Evolutionary conservation across 2,797 vertebrate species (phyloP), one percentile per base, ranked within the genome.

Genomic region (Coreius guichenoti): DNA sequence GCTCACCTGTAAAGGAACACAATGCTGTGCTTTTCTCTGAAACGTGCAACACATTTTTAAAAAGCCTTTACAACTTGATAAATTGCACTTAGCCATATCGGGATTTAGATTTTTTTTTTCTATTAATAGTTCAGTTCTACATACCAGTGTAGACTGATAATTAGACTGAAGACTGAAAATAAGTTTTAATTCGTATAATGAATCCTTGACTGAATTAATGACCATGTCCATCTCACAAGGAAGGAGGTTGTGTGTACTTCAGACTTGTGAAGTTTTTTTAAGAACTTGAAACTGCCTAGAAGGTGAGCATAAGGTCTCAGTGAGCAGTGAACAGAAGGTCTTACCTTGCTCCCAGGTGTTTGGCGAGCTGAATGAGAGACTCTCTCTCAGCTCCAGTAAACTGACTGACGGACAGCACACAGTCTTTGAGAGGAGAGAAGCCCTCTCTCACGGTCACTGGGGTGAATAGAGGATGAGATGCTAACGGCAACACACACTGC

Each of bases 321-420:
- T 31, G 13, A 63, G n/a, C 14, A 81, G n/a, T 23, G 14, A 33
- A 63, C 16, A 58, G 49, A 12, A 68, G 39, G 5, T 86, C 90
- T 23, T 94, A 99, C 98, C 94, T 96, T 74, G 98, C 98, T 93
- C 98, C 98, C 8, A 99, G 95, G 83, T 95, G 92, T 85, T 94
- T 96, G 81, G 97, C 96, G 86, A 99, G 94, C 82, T 96, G 96
- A 86, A 96, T 93, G 91, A 99, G 91, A 3, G 97, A 97, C 82
- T 99, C 97, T 89, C 97, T 95, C 93, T 99, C 98, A 26, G 96
- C 95, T 87, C 98, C 98, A 1, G 90, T 96, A 93, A 97, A 99
- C 91, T 99, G 98, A 88, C 98, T 99, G 89, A 99, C 95, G 0
- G 98, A 99, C 75, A 99, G 96, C 54, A 99, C 96, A 74, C 97